phyloP scores from a whole-genome alignment of 2,888 invertebrate genomes.

The Lasioglossum pauxillum region DNA sequence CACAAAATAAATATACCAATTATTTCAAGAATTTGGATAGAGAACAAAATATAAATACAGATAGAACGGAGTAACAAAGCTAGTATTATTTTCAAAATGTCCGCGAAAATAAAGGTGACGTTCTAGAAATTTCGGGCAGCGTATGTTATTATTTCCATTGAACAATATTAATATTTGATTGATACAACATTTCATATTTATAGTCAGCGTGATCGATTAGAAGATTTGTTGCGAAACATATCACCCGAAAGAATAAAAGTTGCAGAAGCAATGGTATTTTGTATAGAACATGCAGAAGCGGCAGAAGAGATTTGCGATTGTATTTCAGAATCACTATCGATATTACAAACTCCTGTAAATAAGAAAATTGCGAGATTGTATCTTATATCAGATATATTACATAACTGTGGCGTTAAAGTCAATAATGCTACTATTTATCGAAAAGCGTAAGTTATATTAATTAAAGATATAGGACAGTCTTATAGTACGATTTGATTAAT shows the following conservation, averaged over 20 bases:
- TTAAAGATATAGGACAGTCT: constrained; percentile 1
- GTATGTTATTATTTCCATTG: constrained; percentile 16
- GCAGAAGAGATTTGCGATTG: constrained; percentile 98
- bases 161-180: constrained; percentile 22
- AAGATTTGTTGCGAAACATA: constrained; percentile 94
- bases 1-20: background rate
- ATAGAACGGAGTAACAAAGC: no score
- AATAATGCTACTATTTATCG: constrained; percentile 97
- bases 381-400: constrained; percentile 97
- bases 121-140: background rate
- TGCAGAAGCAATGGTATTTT: constrained; percentile 99
- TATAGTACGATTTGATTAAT: constrained; percentile 5
- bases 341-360: constrained; percentile 90
- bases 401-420: constrained; percentile 98
- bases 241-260: constrained; percentile 92
- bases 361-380: constrained; percentile 97
- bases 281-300: constrained; percentile 98
- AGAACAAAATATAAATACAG: no score
- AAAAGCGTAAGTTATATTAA: constrained; percentile 88
- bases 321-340: constrained; percentile 94
- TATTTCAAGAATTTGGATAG: background rate
- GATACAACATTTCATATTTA: constrained; percentile 76
- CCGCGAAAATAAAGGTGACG: background rate
- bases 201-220: constrained; percentile 96
- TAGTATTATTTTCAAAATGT: no score